Evolutionary conservation across 2,797 vertebrate species (phyloP).

Genomic region (Hipposideros larvatus): DNA sequence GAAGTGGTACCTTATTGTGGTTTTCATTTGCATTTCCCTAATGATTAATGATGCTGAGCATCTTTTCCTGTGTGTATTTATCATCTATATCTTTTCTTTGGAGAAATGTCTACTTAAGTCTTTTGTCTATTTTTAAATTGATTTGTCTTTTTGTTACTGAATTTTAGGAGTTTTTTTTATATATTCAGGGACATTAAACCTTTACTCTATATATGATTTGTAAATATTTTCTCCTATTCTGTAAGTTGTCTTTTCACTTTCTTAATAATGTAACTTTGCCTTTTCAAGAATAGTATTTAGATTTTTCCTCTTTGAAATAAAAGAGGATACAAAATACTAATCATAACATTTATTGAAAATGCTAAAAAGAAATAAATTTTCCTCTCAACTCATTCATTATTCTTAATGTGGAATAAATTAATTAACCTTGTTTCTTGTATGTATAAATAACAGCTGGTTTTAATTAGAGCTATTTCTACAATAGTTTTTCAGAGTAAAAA

Average conservation of each 20-base stretch:
- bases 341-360: conserved; percentile 58
- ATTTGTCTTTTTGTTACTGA: background rate
- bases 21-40: conserved; percentile 31
- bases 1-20: background rate
- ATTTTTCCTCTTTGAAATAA: conserved; percentile 30
- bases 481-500: conserved; percentile 34
- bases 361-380: conserved; percentile 42
- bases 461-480: conserved; percentile 51
- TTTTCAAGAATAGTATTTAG: conserved; percentile 6
- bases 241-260: background rate
- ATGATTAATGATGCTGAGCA: background rate
- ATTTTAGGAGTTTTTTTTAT: conserved; percentile 8
- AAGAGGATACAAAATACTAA: conserved; percentile 59
- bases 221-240: conserved; percentile 18
- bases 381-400: conserved; percentile 39
- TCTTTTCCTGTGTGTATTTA: background rate
- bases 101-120: conserved; percentile 25
- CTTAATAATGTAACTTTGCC: conserved; percentile 32
- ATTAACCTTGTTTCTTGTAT: conserved; percentile 61
- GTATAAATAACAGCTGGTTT: conserved; percentile 58
- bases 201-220: background rate
- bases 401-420: conserved; percentile 62
- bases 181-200: background rate
- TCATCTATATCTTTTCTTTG: background rate
- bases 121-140: conserved; percentile 38